Base-by-base conservation (phyloP, 2,797 vertebrate genomes). In the Pseudochaenichthys georgianus region DNA sequence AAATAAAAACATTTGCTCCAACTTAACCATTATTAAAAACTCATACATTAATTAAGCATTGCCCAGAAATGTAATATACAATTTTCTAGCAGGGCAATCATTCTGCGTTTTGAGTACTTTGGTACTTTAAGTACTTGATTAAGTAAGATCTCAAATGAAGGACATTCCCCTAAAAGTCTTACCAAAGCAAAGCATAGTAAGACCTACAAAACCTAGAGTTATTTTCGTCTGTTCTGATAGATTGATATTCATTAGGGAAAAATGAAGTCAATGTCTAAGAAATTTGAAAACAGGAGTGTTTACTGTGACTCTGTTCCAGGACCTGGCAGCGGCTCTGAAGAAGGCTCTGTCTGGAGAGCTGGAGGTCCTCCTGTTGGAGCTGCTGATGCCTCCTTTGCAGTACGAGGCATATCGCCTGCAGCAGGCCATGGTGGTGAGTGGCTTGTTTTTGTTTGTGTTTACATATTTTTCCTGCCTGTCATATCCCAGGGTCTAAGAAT, bases 401-500 rank as follows among this genome's bases (percentile, higher is more conserved):
- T 86, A 90, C 0, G 95, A 96, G 9, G 95, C 95, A 47, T 82
- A 92, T 8, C 94, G 95, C n/a, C 72, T 97, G 19, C 93, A 93
- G 9, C 80, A 80, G 17, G 94, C 96, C 67, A 93, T 97, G 94
- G 92, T 86, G 88, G 96, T 97, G 61, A 75, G 90, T 68, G 3
- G 12, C 50, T 45, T 16, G 61, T 46, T 68, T 13, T 2, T 34
- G 34, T 70, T 19, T 50, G 42, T 68, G 9, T 34, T 6, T 15
- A 34, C 38, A 19, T 9, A 34, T 50, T 59, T 13, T 21, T 9
- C 9, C 13, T 48, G 19, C n/a, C 8, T 47, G 15, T 55, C 50
- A 58, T 15, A 58, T 63, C 17, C 13, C 16, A 16, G 23, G 4
- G 62, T 55, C 41, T 46, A 1, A 2, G 1, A 9, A 28, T 2